phyloP scores from a whole-genome alignment of 2,113 vertebrate genomes.

The Apteryx mantelli region DNA sequence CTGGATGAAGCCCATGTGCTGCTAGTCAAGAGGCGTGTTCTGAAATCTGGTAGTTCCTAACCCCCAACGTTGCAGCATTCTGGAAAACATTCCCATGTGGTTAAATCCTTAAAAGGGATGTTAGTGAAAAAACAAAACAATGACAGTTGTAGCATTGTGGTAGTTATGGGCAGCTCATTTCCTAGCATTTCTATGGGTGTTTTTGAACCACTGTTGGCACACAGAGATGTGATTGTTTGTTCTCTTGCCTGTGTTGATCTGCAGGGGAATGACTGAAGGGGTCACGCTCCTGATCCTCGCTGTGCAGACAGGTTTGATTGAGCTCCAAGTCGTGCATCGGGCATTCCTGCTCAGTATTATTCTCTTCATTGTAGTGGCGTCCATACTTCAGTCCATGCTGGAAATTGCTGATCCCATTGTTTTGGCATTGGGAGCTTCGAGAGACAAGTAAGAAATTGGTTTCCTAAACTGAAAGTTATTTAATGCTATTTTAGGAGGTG shows the following conservation, averaged over 20 bases:
- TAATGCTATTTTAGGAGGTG: conserved; percentile 12
- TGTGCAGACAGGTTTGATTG: conserved; percentile 96
- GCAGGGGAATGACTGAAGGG: conserved; percentile 96
- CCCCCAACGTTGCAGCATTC: not conserved
- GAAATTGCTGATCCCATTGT: conserved; percentile 99
- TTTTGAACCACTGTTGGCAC: not conserved
- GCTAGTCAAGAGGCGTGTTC: not conserved
- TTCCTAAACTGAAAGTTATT: conserved; percentile 21
- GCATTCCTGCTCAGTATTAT: conserved; percentile 98
- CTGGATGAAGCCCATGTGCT: not conserved
- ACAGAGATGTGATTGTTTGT: not conserved
- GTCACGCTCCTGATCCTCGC: conserved; percentile 94
- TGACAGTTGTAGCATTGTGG: not conserved
- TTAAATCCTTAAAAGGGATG: not conserved
- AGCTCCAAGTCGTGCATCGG: conserved; percentile 96
- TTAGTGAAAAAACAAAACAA: not conserved
- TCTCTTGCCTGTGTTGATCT: conserved; percentile 1
- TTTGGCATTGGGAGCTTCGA: conserved; percentile 93
- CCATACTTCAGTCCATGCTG: conserved; percentile 98
- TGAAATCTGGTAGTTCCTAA: not conserved
- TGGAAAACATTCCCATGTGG: not conserved
- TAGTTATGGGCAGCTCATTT: not conserved
- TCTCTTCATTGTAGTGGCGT: conserved; percentile 98
- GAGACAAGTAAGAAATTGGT: conserved; percentile 89
- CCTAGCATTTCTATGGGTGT: not conserved